Base-by-base conservation (phyloP, 2,113 vertebrate species). In the Poecilia latipinna region DNA sequence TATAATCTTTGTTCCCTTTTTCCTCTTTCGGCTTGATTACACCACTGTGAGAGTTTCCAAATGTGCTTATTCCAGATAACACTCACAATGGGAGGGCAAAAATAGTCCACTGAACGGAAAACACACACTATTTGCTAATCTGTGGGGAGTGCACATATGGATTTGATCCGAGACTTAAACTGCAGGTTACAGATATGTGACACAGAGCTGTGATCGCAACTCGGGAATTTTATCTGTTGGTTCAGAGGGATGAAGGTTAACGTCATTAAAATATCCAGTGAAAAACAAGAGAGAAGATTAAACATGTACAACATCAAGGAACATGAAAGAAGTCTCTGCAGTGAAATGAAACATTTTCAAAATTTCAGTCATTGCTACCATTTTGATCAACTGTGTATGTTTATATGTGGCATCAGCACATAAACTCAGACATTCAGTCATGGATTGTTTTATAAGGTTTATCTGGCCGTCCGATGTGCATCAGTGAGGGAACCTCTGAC, bases 61-160 rank as follows among this genome's bases (percentile, higher is more conserved):
- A 82, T 74, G 83, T 90, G 86, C 78, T 88, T 31, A 29, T 51
- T 79, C 78, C 80, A 84, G 86, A 91, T 81, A 89, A 82, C 72
- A 48, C 62, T 63, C 83, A 92, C 89, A 91, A 90, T 91, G 78
- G 79, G 65, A 8, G 65, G 29, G 72, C 80, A 83, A 79, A 88
- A 91, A 82, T 74, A 89, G 78, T 77, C 64, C 77, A 72, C 32
- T 67, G 78, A 48, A 63, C 48, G 74, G 78, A 84, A 89, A 87
- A 61, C 67, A 61, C 33, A 44, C 22, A n/a, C 64, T 67, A 73
- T 77, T 65, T 64, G 54, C 60, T 76, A 65, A 61, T 65, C 44
- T 61, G 44, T 61, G 35, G 60, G 65, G 68, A 73, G 61, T 24
- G 13, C 72, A 74, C 26, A 68, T 24, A 70, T 74, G 42, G 65